Percentiles rank a stretch among this genome's conserved stretches.
These are phyloP conservation scores for Macrocentrus cingulum DNA, from an alignment of 1,140 invertebrate genomes.

Conservation along the genomic window DNA sequence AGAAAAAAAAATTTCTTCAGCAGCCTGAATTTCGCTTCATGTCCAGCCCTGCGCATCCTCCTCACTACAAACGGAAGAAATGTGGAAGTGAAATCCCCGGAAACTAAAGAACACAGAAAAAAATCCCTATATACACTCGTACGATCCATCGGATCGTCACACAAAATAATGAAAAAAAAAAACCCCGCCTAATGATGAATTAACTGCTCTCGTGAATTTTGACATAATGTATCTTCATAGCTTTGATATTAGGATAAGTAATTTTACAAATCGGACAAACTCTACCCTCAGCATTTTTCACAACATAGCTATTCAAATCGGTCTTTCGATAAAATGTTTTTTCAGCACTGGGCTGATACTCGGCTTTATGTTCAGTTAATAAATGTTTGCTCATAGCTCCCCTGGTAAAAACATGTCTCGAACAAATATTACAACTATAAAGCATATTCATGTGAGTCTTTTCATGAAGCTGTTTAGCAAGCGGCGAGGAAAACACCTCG, in stretches of 20 bases:
- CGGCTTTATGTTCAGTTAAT: slow-evolving; percentile 39
- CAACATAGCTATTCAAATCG: slow-evolving; percentile 42
- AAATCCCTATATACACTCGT: too few relatives aligned
- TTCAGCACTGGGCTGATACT: slow-evolving; percentile 33
- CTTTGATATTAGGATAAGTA: slow-evolving; percentile 53
- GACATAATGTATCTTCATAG: slow-evolving; percentile 54
- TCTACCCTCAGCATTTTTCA: slow-evolving; percentile 41
- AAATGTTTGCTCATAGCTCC: slow-evolving; percentile 44
- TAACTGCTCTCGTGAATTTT: slow-evolving; percentile 46
- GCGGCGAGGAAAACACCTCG: slow-evolving; percentile 31
- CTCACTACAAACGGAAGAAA: too few relatives aligned
- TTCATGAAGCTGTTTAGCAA: slow-evolving; percentile 35
- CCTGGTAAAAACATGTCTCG: slow-evolving; percentile 44
- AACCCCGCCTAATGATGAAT: too few relatives aligned
- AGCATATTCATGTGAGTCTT: slow-evolving; percentile 40
- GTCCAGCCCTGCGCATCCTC: too few relatives aligned
- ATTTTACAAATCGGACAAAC: slow-evolving; percentile 50
- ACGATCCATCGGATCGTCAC: too few relatives aligned
- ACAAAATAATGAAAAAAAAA: too few relatives aligned
- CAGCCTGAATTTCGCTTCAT: too few relatives aligned
- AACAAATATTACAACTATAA: slow-evolving; percentile 47
- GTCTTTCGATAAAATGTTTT: slow-evolving; percentile 41
- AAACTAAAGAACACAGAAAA: too few relatives aligned
- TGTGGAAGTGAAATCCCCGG: too few relatives aligned
- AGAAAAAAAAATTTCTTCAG: too few relatives aligned